Evolutionary conservation across 2,888 invertebrate genomes (phyloP).

Genomic region (Polyommatus iphigenia): DNA sequence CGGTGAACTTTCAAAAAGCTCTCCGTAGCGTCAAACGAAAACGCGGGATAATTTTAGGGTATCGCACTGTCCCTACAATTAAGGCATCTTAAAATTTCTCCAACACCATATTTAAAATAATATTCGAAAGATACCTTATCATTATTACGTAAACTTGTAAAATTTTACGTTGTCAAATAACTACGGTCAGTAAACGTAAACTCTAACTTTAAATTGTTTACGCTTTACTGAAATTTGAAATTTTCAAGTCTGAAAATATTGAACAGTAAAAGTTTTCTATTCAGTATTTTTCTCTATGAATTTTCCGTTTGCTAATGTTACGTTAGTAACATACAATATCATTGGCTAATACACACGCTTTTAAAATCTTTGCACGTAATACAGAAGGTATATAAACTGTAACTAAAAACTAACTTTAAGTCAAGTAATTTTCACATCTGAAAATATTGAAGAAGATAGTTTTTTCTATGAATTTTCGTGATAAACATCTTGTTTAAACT

Average conservation of each 20-base stretch:
- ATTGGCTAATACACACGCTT: too few species aligned
- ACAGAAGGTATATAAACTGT: too few species aligned
- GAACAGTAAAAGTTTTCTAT: neutral
- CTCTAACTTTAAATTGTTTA: neutral
- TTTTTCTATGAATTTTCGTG: neutral
- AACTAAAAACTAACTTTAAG: too few species aligned
- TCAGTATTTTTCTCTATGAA: neutral
- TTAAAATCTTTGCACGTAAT: too few species aligned
- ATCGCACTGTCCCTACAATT: neutral
- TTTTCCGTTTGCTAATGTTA: too few species aligned
- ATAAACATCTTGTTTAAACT: too few species aligned
- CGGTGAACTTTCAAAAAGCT: neutral
- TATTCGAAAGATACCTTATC: neutral
- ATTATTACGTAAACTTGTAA: neutral
- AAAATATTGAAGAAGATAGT: neutral
- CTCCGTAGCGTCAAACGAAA: neutral
- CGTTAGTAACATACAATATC: too few species aligned
- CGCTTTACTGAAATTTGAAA: too few species aligned
- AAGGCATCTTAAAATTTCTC: neutral
- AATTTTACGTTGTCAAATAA: too few species aligned
- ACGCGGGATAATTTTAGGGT: neutral
- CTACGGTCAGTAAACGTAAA: too few species aligned
- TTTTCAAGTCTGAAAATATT: too few species aligned
- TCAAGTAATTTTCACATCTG: too few species aligned
- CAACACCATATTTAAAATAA: neutral